These are phyloP conservation scores for Phenganax stokvisi DNA, from an alignment of 92 coral and sea anemone genomes.

Conservation along the genomic window DNA sequence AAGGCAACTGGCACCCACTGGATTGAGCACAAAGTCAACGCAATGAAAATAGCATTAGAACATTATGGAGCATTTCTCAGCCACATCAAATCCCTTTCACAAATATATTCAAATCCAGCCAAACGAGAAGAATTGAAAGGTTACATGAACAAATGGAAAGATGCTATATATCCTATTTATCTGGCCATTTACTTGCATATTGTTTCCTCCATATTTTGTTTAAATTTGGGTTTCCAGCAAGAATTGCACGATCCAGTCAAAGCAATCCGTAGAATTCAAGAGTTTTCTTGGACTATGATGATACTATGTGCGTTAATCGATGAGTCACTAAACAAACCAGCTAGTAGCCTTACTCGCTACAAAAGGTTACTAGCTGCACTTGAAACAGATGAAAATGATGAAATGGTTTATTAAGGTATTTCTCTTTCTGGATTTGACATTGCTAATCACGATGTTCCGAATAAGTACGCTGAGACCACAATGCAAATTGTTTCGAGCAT, in stretches of 20 bases:
- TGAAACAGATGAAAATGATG: constrained; percentile 9
- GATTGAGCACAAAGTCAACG: constrained; percentile 7
- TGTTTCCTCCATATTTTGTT: neutral
- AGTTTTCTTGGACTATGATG: constrained; percentile 12
- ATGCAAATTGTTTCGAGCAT: constrained; percentile 15
- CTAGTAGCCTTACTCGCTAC: constrained; percentile 11
- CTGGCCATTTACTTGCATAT: constrained; percentile 6
- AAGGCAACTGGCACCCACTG: constrained; percentile 12
- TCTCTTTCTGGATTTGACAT: neutral
- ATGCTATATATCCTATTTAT: constrained; percentile 8
- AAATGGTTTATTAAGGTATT: neutral
- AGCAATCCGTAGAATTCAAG: constrained; percentile 13
- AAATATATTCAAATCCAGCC: neutral
- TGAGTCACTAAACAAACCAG: neutral
- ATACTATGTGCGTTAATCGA: neutral
- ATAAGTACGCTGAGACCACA: neutral
- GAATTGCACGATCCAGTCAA: constrained; percentile 12
- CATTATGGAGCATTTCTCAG: constrained; percentile 16
- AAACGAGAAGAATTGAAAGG: constrained; percentile 18
- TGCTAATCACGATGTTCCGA: neutral
- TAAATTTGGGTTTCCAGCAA: constrained; percentile 14
- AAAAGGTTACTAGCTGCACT: neutral
- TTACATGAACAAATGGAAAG: constrained; percentile 3
- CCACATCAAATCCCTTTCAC: constrained; percentile 3
- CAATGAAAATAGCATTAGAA: constrained; percentile 14